Percentiles rank a stretch among this genome's conserved stretches.
Evolutionary conservation across 2,888 invertebrate genomes (phyloP).

Genomic region (Alcis repandata): DNA sequence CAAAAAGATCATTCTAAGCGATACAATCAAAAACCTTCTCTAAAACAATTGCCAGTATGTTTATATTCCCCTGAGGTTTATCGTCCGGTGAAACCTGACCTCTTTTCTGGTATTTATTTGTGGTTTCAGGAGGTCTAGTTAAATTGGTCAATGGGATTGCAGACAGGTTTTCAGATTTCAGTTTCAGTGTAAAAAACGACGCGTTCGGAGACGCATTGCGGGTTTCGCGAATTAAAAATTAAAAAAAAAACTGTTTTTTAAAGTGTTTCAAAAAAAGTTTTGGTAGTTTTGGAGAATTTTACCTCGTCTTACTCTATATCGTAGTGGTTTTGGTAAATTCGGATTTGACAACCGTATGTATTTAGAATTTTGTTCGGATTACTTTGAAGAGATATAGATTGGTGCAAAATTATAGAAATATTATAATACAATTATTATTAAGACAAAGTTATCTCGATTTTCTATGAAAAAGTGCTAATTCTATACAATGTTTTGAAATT

Average conservation of each 20-base stretch:
- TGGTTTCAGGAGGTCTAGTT: conserved; percentile 39
- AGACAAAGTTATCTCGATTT: too few species aligned
- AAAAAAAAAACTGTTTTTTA: neutral
- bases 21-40: conserved; percentile 14
- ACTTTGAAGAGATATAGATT: too few species aligned
- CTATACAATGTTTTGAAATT: too few species aligned
- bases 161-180: conserved; percentile 65
- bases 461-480: too few species aligned
- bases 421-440: too few species aligned
- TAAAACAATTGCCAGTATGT: conserved; percentile 30
- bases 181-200: conserved; percentile 64
- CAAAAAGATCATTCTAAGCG: neutral
- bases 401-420: too few species aligned
- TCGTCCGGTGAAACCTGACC: conserved; percentile 25
- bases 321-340: too few species aligned
- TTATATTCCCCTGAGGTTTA: conserved; percentile 29
- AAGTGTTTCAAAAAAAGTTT: too few species aligned
- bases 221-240: conserved; percentile 27
- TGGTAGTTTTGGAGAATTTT: neutral
- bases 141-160: conserved; percentile 46
- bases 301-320: neutral
- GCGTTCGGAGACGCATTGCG: conserved; percentile 63
- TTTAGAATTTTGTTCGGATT: too few species aligned
- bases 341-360: too few species aligned
- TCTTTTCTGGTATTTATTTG: neutral